A percentile compares a stretch with the other conserved stretches of the same genome.
phyloP scores from a whole-genome alignment of 2,797 vertebrate genomes.

The Liparis tanakae region DNA sequence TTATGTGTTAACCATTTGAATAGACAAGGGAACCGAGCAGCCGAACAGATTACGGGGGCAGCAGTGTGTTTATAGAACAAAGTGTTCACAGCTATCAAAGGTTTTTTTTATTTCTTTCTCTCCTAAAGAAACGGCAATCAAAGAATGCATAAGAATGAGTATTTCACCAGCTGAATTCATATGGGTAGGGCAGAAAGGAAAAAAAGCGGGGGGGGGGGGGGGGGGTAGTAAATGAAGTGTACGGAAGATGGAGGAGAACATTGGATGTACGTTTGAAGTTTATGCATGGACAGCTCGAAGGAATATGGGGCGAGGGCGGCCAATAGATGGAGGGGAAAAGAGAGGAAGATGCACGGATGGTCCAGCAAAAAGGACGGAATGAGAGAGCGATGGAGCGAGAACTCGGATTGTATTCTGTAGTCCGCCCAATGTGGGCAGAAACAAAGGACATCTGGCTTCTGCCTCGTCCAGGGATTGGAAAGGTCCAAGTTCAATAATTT shows the following conservation, averaged over 20 bases:
- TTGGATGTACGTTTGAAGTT: conserved; percentile 29
- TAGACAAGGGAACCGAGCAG: not conserved
- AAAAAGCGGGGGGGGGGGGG: not conserved
- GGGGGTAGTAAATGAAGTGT: not conserved
- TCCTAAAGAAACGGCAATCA: not conserved
- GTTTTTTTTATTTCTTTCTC: not conserved
- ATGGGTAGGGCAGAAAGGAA: not conserved
- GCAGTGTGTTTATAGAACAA: not conserved
- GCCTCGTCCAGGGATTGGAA: not conserved
- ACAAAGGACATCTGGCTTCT: not conserved
- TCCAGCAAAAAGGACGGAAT: not conserved
- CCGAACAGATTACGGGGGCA: not conserved
- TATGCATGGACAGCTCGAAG: conserved; percentile 15
- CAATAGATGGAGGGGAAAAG: not conserved
- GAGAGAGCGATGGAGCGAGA: not conserved
- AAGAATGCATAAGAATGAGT: not conserved
- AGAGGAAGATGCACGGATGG: not conserved
- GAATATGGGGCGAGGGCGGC: not conserved
- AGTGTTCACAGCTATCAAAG: not conserved
- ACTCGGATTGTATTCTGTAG: not conserved
- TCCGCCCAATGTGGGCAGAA: not conserved
- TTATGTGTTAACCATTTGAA: not conserved
- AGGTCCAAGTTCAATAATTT: not conserved
- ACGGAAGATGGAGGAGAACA: conserved; percentile 4
- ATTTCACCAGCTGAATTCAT: not conserved